Percentiles rank a stretch among this genome's conserved stretches.
Evolutionary conservation across 2,113 vertebrate species (phyloP).

Genomic region (Corythaixoides concolor): DNA sequence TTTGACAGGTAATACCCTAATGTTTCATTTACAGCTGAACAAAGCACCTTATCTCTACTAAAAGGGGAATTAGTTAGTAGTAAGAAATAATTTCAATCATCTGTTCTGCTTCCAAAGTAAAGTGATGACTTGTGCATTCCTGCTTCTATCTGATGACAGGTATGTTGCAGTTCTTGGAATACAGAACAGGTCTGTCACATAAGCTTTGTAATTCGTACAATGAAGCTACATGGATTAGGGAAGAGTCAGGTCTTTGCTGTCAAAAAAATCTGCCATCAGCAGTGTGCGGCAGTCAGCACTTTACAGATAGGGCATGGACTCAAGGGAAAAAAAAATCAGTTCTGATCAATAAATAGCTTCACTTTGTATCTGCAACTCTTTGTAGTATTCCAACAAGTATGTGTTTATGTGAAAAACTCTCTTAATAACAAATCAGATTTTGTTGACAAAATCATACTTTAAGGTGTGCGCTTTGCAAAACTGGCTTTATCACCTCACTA

Average conservation of each 20-base stretch:
- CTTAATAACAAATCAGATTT: background rate
- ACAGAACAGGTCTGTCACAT: conserved; percentile 74
- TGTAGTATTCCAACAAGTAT: background rate
- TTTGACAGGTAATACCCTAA: conserved; percentile 82
- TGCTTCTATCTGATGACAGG: conserved; percentile 73
- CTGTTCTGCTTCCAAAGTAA: conserved; percentile 72
- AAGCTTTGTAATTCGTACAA: conserved; percentile 77
- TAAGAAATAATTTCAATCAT: conserved; percentile 81
- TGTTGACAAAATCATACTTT: background rate
- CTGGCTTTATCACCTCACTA: background rate
- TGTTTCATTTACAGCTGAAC: conserved; percentile 83
- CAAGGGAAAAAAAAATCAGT: conserved; percentile 22
- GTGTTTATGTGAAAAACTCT: background rate
- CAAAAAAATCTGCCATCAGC: conserved; percentile 71
- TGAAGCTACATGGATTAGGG: conserved; percentile 74
- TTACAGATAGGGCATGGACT: conserved; percentile 61
- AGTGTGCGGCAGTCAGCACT: conserved; percentile 72
- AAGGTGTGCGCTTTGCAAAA: background rate
- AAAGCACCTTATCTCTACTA: conserved; percentile 80
- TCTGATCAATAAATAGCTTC: conserved; percentile 76
- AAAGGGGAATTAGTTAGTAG: conserved; percentile 82
- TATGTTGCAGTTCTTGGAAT: conserved; percentile 71
- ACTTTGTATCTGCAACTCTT: conserved; percentile 12
- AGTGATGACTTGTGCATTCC: conserved; percentile 75
- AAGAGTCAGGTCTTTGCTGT: conserved; percentile 75